These are phyloP conservation scores for Naso thynnoides DNA, from an alignment of 2,797 vertebrate genomes.

Conservation along the genomic window DNA sequence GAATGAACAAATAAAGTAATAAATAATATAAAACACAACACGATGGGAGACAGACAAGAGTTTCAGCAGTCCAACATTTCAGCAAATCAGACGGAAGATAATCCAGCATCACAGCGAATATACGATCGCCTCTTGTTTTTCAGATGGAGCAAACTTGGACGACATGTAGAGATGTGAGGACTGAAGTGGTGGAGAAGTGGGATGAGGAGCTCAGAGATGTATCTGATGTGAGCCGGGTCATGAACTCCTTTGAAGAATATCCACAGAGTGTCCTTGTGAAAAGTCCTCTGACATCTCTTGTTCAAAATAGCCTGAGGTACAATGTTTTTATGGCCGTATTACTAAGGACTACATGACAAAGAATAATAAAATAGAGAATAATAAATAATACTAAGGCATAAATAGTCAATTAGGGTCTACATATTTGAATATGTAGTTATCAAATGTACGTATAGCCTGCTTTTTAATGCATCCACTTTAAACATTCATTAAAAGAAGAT, in stretches of 20 bases:
- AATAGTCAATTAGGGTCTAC: background rate
- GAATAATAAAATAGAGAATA: background rate
- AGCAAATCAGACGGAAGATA: too few species aligned
- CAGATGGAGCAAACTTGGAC: too few species aligned
- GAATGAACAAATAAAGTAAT: too few species aligned
- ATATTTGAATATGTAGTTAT: background rate
- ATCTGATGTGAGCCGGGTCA: background rate
- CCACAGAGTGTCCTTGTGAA: background rate
- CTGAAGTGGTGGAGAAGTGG: too few species aligned
- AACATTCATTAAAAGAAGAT: slow-evolving; percentile 9
- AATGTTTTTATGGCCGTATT: background rate
- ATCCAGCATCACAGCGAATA: too few species aligned
- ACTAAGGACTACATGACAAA: background rate
- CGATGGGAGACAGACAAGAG: too few species aligned
- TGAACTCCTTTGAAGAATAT: background rate
- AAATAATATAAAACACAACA: too few species aligned
- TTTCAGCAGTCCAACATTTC: too few species aligned
- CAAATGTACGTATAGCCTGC: background rate
- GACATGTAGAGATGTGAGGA: too few species aligned
- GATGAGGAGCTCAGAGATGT: too few species aligned
- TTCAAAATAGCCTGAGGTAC: background rate
- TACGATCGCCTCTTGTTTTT: too few species aligned
- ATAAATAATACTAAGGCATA: background rate
- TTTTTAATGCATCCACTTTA: background rate
- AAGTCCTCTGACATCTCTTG: background rate